These are phyloP conservation scores for Leptatherina wallacei DNA, from an alignment of 2,797 vertebrate genomes.

Conservation along the genomic window DNA sequence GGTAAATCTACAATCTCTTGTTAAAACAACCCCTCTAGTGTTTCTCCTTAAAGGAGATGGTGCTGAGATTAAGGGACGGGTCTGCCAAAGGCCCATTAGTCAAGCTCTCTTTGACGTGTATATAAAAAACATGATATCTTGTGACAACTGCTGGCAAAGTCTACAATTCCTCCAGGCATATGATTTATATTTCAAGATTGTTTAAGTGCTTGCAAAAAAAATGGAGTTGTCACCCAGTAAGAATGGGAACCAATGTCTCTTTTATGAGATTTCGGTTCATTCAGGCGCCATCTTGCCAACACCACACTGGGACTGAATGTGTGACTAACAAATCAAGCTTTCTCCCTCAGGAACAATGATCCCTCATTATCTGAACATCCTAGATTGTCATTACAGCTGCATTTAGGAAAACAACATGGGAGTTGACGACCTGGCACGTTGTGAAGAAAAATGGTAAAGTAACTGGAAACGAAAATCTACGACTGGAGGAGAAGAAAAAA, in stretches of 20 bases:
- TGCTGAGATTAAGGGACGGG: slow-evolving; percentile 62
- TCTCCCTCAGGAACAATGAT: slow-evolving; percentile 24
- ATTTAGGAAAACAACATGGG: slow-evolving; percentile 29
- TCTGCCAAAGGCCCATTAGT: slow-evolving; percentile 69
- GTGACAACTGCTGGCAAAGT: slow-evolving; percentile 67
- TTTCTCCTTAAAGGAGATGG: slow-evolving; percentile 63
- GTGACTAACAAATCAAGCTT: slow-evolving; percentile 41
- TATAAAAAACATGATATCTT: slow-evolving; percentile 72
- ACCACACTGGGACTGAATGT: slow-evolving; percentile 31
- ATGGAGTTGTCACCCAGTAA: slow-evolving; percentile 60
- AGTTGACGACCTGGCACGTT: slow-evolving; percentile 17
- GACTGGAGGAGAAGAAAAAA: not conserved
- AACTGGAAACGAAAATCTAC: slow-evolving; percentile 24
- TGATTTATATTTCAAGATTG: slow-evolving; percentile 62
- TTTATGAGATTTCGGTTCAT: slow-evolving; percentile 40
- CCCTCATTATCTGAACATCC: slow-evolving; percentile 23
- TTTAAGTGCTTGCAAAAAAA: slow-evolving; percentile 51
- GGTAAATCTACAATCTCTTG: slow-evolving; percentile 43
- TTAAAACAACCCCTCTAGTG: slow-evolving; percentile 64
- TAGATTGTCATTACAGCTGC: slow-evolving; percentile 30
- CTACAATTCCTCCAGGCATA: slow-evolving; percentile 59
- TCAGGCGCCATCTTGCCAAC: slow-evolving; percentile 51
- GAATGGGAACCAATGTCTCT: slow-evolving; percentile 52
- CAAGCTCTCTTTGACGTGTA: slow-evolving; percentile 62
- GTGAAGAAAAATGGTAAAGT: slow-evolving; percentile 34